Evolutionary conservation across 2,888 invertebrate species (phyloP).

Genomic region (Drosophila phalerata): DNA sequence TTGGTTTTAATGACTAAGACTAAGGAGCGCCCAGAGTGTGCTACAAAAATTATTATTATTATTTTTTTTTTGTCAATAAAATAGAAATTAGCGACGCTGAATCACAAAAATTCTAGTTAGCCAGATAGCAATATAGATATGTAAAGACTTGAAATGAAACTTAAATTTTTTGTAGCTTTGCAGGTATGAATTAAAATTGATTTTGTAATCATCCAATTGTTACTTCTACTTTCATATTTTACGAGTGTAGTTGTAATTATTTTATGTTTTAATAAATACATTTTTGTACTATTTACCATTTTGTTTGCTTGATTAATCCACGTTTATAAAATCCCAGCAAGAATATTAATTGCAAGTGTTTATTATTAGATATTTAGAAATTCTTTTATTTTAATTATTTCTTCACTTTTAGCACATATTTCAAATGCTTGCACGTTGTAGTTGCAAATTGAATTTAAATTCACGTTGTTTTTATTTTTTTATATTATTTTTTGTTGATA

Average conservation of each 20-base stretch:
- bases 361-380: conserved; percentile 37
- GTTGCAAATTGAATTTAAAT: conserved; percentile 36
- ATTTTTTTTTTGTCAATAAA: conserved; percentile 67
- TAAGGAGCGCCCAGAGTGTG: conserved; percentile 72
- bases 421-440: conserved; percentile 61
- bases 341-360: conserved; percentile 36
- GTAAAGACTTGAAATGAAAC: conserved; percentile 11
- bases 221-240: no score
- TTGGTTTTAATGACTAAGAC: conserved; percentile 78
- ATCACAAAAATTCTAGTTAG: conserved; percentile 66
- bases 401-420: conserved; percentile 63
- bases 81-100: conserved; percentile 78
- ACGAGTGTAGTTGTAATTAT: background rate
- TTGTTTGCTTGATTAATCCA: conserved; percentile 56
- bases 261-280: background rate
- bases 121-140: conserved; percentile 1
- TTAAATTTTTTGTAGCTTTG: no score
- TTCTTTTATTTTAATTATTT: conserved; percentile 26
- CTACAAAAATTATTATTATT: conserved; percentile 24
- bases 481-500: conserved; percentile 14
- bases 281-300: conserved; percentile 73
- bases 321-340: conserved; percentile 56
- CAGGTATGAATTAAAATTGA: no score
- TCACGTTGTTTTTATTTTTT: conserved; percentile 21
- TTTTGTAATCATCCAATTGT: no score